Evolutionary conservation across 2,113 vertebrate genomes (phyloP).

Genomic region (Channa argus): DNA sequence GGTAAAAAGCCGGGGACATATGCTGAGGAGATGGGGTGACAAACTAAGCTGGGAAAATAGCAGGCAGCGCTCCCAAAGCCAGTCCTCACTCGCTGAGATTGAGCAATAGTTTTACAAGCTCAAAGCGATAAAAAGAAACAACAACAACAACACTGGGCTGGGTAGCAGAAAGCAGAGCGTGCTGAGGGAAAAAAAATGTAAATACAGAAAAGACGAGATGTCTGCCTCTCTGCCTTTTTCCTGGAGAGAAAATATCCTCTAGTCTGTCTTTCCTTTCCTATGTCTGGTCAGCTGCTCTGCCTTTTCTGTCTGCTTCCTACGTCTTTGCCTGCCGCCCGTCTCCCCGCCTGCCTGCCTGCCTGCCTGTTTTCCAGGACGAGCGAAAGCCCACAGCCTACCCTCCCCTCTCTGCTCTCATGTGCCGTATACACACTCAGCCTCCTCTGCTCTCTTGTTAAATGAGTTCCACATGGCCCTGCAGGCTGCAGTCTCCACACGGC

Average conservation of each 20-base stretch:
- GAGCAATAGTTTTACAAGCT: conserved; percentile 44
- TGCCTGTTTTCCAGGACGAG: conserved; percentile 65
- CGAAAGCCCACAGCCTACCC: conserved; percentile 34
- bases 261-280: conserved; percentile 39
- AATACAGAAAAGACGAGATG: conserved; percentile 17
- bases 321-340: conserved; percentile 29
- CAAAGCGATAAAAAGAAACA: conserved; percentile 10
- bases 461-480: conserved; percentile 74
- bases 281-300: conserved; percentile 58
- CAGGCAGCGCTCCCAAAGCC: conserved; percentile 33
- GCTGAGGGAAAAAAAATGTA: conserved; percentile 25
- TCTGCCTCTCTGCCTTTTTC: conserved; percentile 43
- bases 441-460: conserved; percentile 69
- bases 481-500: conserved; percentile 49
- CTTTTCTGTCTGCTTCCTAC: conserved; percentile 64
- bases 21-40: conserved; percentile 57
- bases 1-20: conserved; percentile 67
- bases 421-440: conserved; percentile 39
- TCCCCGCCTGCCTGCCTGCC: conserved; percentile 39
- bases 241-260: conserved; percentile 55
- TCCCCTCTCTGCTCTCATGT: conserved; percentile 38
- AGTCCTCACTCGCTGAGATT: conserved; percentile 18
- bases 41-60: conserved; percentile 45
- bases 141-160: not conserved
- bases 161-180: conserved; percentile 18